A percentile compares a stretch with the other conserved stretches of the same genome.
phyloP scores from a whole-genome alignment of 1,140 invertebrate genomes.

The Drosophila pruinosa region DNA sequence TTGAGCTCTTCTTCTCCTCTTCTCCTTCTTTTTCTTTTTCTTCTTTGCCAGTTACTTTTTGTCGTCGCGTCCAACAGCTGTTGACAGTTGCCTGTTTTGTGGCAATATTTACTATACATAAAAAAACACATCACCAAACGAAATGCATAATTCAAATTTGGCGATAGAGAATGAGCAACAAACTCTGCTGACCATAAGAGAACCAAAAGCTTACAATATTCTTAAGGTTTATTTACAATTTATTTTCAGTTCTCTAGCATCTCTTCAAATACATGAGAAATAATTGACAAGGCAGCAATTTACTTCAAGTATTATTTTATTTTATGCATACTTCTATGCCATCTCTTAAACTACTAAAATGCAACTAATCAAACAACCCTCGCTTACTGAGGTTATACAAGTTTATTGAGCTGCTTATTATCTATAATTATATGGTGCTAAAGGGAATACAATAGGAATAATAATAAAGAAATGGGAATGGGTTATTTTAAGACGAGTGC shows the following conservation, averaged over 20 bases:
- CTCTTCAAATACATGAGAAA: too few species aligned
- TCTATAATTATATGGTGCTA: background rate
- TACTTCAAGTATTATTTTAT: too few species aligned
- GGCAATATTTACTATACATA: constrained; percentile 8
- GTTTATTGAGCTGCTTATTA: background rate
- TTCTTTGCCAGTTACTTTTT: constrained; percentile 28
- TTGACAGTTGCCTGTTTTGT: constrained; percentile 25
- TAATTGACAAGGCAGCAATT: too few species aligned
- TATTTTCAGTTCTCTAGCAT: too few species aligned
- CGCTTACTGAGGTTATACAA: too few species aligned
- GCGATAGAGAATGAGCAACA: too few species aligned
- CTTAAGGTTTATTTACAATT: too few species aligned
- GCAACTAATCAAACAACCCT: too few species aligned
- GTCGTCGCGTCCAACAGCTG: constrained; percentile 29
- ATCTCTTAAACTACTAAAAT: too few species aligned
- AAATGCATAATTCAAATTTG: background rate
- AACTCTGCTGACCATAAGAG: too few species aligned
- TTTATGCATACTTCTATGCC: too few species aligned
- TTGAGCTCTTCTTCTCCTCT: constrained; percentile 43
- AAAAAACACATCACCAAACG: background rate
- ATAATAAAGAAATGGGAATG: background rate
- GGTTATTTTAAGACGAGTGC: background rate
- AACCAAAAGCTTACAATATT: too few species aligned
- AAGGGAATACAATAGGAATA: background rate
- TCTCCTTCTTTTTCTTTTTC: background rate